Base-by-base conservation (phyloP, 2,797 vertebrate genomes). In the Acrocephalus scirpaceus region DNA sequence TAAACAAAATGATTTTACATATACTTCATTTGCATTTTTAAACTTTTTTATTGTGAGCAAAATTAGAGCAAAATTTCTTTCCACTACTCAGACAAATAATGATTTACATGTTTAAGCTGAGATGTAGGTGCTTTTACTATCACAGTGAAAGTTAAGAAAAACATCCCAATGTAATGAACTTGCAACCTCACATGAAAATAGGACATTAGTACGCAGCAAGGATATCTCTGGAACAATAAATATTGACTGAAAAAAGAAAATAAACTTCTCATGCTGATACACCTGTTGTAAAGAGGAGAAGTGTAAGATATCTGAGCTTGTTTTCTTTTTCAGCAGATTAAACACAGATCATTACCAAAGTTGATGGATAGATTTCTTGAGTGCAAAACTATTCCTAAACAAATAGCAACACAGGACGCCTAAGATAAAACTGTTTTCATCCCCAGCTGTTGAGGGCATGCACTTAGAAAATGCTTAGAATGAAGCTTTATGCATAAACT, bases 1-100 rank as follows among this genome's bases (percentile, higher is more conserved):
- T 97, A 95, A 96, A 97, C 92, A 97, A 81, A 84, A 76, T 6
- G 27, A 56, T 86, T 93, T 84, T 91, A 75, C 47, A 60, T 92
- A 92, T 86, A 95, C 92, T 94, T 95, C 47, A 81, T 29, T 89
- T 64, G 34, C 29, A 61, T 72, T 93, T 92, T 82, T 45, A 5
- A 23, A 25, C 7, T 7, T 85, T 69, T 86, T 66, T 95, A 34
- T 80, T 79, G 11, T 71, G 29, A 81, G 38, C 38, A 78, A 61
- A 69, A 61, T 27, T 90, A 86, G 64, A 34, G 44, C 36, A 86
- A 73, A 34, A 30, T 18, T 22, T 95, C 62, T 91, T 77, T 44
- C 73, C 44, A 64, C 36, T 79, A 40, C 22, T 84, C 40, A 72
- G 64, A 72, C 51, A 22, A 73, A 57, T 42, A 86, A 73, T 72